These are phyloP conservation scores for Sebastes diploproa DNA, from an alignment of 2,797 vertebrate genomes.

Conservation along the genomic window DNA sequence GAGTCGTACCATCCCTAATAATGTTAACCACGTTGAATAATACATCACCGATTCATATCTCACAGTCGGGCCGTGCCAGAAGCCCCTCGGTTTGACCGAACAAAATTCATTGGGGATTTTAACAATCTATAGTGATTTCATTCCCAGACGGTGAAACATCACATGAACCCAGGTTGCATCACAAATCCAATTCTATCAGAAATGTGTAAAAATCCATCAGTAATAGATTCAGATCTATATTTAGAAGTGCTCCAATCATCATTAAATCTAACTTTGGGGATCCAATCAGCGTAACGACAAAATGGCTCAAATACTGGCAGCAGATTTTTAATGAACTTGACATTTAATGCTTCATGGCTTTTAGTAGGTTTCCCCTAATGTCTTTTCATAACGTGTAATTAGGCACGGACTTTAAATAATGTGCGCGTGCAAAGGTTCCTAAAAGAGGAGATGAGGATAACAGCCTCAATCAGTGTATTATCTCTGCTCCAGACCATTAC, in stretches of 20 bases:
- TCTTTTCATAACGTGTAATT: conserved; percentile 66
- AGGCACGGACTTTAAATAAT: conserved; percentile 53
- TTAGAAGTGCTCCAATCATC: conserved; percentile 23
- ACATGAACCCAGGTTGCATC: not conserved
- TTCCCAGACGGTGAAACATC: not conserved
- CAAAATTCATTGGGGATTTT: not conserved
- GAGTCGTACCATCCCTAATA: conserved; percentile 34
- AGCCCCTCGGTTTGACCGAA: not conserved
- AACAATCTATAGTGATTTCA: not conserved
- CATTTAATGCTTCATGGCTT: conserved; percentile 68
- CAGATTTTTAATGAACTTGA: conserved; percentile 71
- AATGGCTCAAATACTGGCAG: conserved; percentile 43
- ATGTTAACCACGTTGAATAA: conserved; percentile 58
- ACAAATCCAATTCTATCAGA: not conserved
- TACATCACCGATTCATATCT: conserved; percentile 41
- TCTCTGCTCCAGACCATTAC: conserved; percentile 49
- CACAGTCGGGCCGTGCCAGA: not conserved
- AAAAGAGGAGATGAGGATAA: conserved; percentile 47
- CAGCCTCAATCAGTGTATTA: conserved; percentile 58
- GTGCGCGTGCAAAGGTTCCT: conserved; percentile 38
- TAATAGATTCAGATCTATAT: not conserved
- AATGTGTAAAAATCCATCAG: not conserved
- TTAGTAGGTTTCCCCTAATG: conserved; percentile 58
- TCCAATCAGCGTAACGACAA: conserved; percentile 33
- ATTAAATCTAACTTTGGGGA: conserved; percentile 34